Percentiles rank a stretch among this genome's conserved stretches.
phyloP scores from a whole-genome alignment of 2,113 vertebrate genomes.

The Lampris megalopsis region DNA sequence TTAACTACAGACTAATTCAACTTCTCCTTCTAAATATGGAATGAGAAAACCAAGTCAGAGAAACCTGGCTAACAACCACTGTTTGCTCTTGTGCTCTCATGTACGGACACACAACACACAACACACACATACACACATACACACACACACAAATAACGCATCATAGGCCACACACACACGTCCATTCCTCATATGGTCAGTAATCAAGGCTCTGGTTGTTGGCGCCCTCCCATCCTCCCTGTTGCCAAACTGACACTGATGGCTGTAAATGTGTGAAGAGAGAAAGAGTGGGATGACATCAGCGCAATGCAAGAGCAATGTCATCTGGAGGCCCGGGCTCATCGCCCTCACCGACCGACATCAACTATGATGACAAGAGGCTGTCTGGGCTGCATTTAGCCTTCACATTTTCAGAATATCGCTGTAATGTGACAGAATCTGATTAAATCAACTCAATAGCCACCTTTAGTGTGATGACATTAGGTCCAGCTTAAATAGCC shows the following conservation, averaged over 20 bases:
- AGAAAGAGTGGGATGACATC: conserved; percentile 61
- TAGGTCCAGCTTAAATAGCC: conserved; percentile 25
- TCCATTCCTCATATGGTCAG: conserved; percentile 37
- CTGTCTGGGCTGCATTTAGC: conserved; percentile 48
- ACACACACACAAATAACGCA: background rate
- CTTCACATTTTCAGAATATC: conserved; percentile 39
- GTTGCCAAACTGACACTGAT: conserved; percentile 43
- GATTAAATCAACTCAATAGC: conserved; percentile 39
- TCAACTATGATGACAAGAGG: conserved; percentile 60
- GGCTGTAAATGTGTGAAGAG: conserved; percentile 49
- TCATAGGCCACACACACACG: background rate
- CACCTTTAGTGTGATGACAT: conserved; percentile 25
- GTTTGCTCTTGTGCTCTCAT: conserved; percentile 42
- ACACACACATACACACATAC: conserved; percentile 24
- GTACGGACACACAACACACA: background rate
- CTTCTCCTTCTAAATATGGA: conserved; percentile 42
- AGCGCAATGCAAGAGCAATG: conserved; percentile 26
- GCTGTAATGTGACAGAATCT: conserved; percentile 17
- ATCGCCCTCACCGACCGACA: conserved; percentile 57
- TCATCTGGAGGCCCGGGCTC: conserved; percentile 32
- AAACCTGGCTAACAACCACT: conserved; percentile 36
- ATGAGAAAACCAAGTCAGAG: conserved; percentile 47
- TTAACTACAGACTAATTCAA: conserved; percentile 62
- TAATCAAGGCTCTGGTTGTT: conserved; percentile 40
- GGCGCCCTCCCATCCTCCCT: conserved; percentile 30